These are phyloP conservation scores for Beroe ovata DNA, from an alignment of 37 sponge, comb jelly and placozoan genomes.

Conservation along the genomic window DNA sequence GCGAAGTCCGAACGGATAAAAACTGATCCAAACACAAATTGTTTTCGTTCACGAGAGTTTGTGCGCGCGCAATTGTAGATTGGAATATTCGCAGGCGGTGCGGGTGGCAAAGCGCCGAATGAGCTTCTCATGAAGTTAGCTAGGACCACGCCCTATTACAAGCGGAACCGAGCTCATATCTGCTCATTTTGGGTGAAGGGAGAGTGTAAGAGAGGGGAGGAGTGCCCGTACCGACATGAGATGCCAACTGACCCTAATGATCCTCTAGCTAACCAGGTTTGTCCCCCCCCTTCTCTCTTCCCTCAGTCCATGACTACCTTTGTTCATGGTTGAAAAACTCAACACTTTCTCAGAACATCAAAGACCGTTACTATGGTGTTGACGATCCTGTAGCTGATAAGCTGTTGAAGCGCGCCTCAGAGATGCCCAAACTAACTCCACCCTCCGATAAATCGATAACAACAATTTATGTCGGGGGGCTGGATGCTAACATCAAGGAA, in stretches of 20 bases:
- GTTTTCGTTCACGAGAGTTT: neutral
- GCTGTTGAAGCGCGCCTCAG: constrained; percentile 74
- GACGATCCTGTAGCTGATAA: constrained; percentile 98
- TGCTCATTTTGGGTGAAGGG: constrained; percentile 99
- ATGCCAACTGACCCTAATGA: constrained; percentile 96
- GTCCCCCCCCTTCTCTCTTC: too few species aligned
- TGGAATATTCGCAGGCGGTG: constrained; percentile 70
- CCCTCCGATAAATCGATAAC: constrained; percentile 88
- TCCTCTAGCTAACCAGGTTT: constrained; percentile 81
- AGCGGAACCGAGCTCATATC: constrained; percentile 96
- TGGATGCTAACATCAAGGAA: constrained; percentile 78
- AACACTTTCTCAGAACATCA: constrained; percentile 82
- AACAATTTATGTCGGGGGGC: constrained; percentile 88
- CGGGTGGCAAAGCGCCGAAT: constrained; percentile 87
- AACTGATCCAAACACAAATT: neutral
- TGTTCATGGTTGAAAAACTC: neutral
- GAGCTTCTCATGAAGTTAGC: constrained; percentile 86
- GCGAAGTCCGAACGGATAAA: neutral
- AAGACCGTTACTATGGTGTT: constrained; percentile 92
- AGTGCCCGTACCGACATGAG: constrained; percentile 81
- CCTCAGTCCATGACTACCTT: neutral
- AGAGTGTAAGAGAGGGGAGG: constrained; percentile 79
- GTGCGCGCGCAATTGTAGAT: neutral
- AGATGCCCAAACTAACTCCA: constrained; percentile 76
- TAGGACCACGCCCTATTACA: constrained; percentile 95